Percentiles rank a stretch among this genome's conserved stretches.
These are phyloP conservation scores for Eueremaeus valkanovi DNA, from an alignment of 2,888 invertebrate species.

Conservation along the genomic window DNA sequence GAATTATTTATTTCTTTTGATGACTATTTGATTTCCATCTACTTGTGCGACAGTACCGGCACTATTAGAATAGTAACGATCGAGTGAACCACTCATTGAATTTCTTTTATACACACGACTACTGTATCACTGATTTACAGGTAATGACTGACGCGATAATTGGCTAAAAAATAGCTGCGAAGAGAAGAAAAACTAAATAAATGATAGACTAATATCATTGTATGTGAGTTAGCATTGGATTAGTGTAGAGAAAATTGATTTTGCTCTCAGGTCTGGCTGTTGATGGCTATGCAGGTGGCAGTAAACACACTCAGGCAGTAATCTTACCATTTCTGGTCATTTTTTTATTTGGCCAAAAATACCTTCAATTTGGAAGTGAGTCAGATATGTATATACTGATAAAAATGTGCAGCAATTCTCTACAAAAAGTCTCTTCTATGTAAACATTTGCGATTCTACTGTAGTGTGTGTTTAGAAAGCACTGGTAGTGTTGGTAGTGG, in stretches of 20 bases:
- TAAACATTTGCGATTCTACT: conserved; percentile 21
- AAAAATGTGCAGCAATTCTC: too few species aligned
- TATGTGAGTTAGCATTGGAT: conserved; percentile 9
- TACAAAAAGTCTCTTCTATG: too few species aligned
- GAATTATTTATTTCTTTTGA: neutral
- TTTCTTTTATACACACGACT: neutral
- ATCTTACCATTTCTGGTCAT: neutral
- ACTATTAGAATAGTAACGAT: conserved; percentile 13
- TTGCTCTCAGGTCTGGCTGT: neutral
- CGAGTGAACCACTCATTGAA: conserved; percentile 16
- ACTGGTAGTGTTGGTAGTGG: conserved; percentile 1
- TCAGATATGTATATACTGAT: neutral
- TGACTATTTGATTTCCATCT: neutral
- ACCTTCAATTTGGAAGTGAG: neutral
- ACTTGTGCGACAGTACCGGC: neutral
- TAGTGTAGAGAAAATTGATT: neutral
- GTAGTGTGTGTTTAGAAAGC: conserved; percentile 3
- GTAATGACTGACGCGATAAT: conserved; percentile 20
- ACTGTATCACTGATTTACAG: neutral
- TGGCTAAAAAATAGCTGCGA: neutral
- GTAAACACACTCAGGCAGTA: neutral
- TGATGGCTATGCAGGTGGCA: conserved; percentile 2
- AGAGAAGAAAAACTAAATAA: neutral
- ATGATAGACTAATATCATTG: neutral
- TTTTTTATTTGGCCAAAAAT: neutral